These are phyloP conservation scores for Ondatra zibethicus DNA, from an alignment of 2,113 vertebrate genomes.

Conservation along the genomic window DNA sequence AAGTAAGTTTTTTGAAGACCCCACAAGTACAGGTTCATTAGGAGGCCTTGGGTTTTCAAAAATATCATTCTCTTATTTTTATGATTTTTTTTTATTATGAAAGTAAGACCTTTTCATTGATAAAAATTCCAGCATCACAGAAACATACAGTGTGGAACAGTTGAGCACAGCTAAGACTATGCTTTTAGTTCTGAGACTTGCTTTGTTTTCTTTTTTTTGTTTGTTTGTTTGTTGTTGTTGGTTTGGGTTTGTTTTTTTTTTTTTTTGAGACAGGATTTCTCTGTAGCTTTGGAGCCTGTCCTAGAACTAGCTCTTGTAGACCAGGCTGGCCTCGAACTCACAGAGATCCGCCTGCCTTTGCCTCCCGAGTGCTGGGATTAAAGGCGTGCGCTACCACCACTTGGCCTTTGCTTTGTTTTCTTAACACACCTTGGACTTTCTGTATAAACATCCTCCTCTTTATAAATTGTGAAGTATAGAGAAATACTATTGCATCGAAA, in stretches of 20 bases:
- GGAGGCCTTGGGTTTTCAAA: neutral
- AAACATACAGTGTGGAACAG: constrained; percentile 23
- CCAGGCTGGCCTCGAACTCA: too few species aligned
- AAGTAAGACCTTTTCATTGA: constrained; percentile 17
- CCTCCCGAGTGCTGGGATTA: too few species aligned
- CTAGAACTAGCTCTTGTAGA: too few species aligned
- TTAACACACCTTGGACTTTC: constrained; percentile 12
- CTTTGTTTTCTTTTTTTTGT: constrained; percentile 35
- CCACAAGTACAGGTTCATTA: neutral
- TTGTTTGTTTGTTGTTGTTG: neutral
- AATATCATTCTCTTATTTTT: constrained; percentile 1
- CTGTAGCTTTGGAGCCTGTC: too few species aligned
- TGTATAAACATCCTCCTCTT: constrained; percentile 22
- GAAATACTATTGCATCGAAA: neutral
- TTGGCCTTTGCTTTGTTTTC: neutral
- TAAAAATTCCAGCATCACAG: constrained; percentile 54
- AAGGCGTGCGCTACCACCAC: too few species aligned
- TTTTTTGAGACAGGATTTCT: too few species aligned
- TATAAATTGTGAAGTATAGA: neutral
- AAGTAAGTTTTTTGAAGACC: neutral
- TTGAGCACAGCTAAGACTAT: constrained; percentile 8
- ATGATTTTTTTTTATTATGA: constrained; percentile 46
- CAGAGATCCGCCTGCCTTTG: too few species aligned
- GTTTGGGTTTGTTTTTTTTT: too few species aligned
- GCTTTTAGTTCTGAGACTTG: constrained; percentile 23